Conservation (phyloP, 2,888 invertebrate species). For the Pammene fasciana region DNA sequence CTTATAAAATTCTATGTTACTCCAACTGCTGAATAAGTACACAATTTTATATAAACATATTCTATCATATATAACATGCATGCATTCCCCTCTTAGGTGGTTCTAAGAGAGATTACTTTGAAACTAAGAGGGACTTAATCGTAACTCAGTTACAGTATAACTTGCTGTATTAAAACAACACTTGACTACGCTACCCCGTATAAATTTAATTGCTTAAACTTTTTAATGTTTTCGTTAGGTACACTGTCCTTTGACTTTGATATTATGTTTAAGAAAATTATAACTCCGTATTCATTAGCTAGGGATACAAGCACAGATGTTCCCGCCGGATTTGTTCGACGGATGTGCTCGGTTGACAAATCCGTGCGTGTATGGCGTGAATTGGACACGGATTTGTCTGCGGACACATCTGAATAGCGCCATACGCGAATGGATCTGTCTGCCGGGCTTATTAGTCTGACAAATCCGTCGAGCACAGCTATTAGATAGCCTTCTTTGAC, state of each 20-base stretch:
- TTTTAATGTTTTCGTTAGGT: conserved; percentile 23
- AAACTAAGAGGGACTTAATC: conserved; percentile 32
- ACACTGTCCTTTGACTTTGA: conserved; percentile 5
- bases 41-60: not conserved
- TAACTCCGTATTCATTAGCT: conserved; percentile 1
- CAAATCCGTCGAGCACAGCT: too few species aligned
- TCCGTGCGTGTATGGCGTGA: too few species aligned
- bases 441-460: too few species aligned
- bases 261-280: conserved; percentile 21
- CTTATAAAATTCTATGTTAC: not conserved
- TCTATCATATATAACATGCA: not conserved
- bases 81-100: conserved; percentile 3
- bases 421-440: too few species aligned
- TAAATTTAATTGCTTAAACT: conserved; percentile 37
- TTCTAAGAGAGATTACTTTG: conserved; percentile 28
- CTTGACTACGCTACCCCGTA: conserved; percentile 32
- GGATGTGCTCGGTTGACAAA: too few species aligned
- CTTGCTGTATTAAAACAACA: conserved; percentile 34
- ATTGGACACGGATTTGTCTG: too few species aligned
- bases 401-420: too few species aligned
- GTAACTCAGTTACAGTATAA: conserved; percentile 34
- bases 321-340: too few species aligned
- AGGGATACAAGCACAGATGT: too few species aligned
- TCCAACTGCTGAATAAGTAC: not conserved
- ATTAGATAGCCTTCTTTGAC: too few species aligned